A percentile compares a stretch with the other conserved stretches of the same genome.
Evolutionary conservation across 2,888 invertebrate genomes (phyloP).

Genomic region (Lissonota sp.): DNA sequence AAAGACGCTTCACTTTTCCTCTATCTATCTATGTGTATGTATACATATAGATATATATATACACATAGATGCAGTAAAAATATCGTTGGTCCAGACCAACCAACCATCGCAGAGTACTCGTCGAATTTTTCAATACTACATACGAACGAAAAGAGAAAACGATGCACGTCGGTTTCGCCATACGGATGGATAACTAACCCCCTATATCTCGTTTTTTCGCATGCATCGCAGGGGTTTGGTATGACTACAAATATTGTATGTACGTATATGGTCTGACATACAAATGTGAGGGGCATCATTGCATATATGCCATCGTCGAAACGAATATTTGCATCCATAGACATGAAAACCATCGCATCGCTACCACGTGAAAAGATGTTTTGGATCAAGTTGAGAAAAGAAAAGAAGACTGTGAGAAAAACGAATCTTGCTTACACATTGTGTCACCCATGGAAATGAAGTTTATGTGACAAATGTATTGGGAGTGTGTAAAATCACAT

Average conservation of each 20-base stretch:
- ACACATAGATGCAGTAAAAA: conserved; percentile 7
- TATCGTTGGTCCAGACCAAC: conserved; percentile 56
- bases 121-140: conserved; percentile 60
- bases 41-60: not conserved
- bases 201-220: conserved; percentile 13
- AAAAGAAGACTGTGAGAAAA: conserved; percentile 30
- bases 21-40: not conserved
- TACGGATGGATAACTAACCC: conserved; percentile 64
- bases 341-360: not conserved
- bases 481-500: no score
- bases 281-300: conserved; percentile 23
- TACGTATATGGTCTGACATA: conserved; percentile 6
- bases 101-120: conserved; percentile 57
- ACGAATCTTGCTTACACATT: not conserved
- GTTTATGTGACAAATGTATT: no score
- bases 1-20: conserved; percentile 73
- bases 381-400: conserved; percentile 21
- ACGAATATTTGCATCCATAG: conserved; percentile 49
- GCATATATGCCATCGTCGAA: conserved; percentile 47
- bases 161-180: conserved; percentile 48
- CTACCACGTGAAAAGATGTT: conserved; percentile 53
- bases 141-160: conserved; percentile 47
- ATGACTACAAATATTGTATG: conserved; percentile 9
- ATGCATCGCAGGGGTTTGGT: conserved; percentile 10
- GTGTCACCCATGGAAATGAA: no score